Base-by-base conservation (phyloP, 2,888 invertebrate species). In the Sesia apiformis region DNA sequence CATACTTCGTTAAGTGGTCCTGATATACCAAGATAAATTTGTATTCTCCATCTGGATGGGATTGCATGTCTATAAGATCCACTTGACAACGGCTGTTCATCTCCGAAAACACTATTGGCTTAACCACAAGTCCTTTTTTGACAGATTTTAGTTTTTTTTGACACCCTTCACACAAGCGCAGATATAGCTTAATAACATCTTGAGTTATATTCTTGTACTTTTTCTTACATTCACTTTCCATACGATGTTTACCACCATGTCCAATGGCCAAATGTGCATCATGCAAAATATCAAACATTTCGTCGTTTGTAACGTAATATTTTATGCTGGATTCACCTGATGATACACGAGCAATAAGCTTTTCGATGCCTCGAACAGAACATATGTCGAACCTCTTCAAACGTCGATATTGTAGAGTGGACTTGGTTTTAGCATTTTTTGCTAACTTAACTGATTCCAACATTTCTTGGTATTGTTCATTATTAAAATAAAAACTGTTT, bases 51-150 rank as follows among this genome's bases (percentile, higher is more conserved):
- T 80, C 75, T 52, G 63, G 52, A 53, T 70, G 64, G 5, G 69
- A 56, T 57, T 80, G 72, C 60, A 76, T 60, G 60, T 79, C 75
- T 41, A 78, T 75, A 3, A 79, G 57, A 61, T 80, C 74, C 2
- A 76, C 74, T 66, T 77, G 74, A 54, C 75, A 75, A 46, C 74
- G 57, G 38, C 58, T 58, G 55, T 71, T 74, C 54, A 73, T 58
- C 50, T 73, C 65, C 38, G 41, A 39, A 52, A 55, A 54, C 38
- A 63, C 46, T 52, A 66, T 66, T 40, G 67, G 69, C 58, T 67
- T 69, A 23, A 61, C 52, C 4, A 69, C 69, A 53, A 66, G n/a
- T 43, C 64, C 62, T 63, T 67, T 72, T 62, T 66, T 69, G 41
- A 57, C 53, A 41, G 52, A 56, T 55, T 52, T 66, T 58, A 53